A percentile compares a stretch with the other conserved stretches of the same genome.
phyloP scores from a whole-genome alignment of 1,140 invertebrate species.

The Drosophila kanapiae region DNA sequence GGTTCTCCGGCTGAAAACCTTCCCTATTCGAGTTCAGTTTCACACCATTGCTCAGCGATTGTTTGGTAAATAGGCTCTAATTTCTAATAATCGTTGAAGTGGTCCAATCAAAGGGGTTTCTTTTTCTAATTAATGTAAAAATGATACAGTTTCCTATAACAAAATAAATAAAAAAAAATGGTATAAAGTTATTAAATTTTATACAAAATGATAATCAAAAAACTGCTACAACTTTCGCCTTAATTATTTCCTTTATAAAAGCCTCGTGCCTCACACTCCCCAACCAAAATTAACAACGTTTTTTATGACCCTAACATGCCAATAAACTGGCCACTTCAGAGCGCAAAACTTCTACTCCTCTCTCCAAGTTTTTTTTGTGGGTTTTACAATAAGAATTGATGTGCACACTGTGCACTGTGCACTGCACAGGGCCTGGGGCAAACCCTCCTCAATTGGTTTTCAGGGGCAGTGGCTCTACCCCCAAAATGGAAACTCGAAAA shows the following conservation, averaged over 20 bases:
- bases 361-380: constrained; percentile 28
- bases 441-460: constrained; percentile 73
- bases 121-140: background rate
- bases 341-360: constrained; percentile 32
- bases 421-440: constrained; percentile 44
- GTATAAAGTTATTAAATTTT: background rate
- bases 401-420: too few species aligned
- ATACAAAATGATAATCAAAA: background rate
- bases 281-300: constrained; percentile 41
- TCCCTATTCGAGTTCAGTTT: constrained; percentile 37
- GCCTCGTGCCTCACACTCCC: background rate
- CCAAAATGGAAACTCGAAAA: constrained; percentile 41
- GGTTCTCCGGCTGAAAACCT: background rate
- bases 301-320: constrained; percentile 59
- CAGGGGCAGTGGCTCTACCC: constrained; percentile 31
- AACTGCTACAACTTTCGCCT: background rate
- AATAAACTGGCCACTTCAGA: constrained; percentile 57
- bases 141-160: too few species aligned
- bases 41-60: constrained; percentile 68
- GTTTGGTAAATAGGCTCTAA: constrained; percentile 69
- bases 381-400: constrained; percentile 66
- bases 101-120: constrained; percentile 34
- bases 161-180: background rate
- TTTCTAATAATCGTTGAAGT: constrained; percentile 65
- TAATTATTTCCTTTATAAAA: background rate